Evolutionary conservation across 2,113 vertebrate species (phyloP), one percentile per base, ranked within the genome.

Genomic region (Ptychochromis oligacanthus): DNA sequence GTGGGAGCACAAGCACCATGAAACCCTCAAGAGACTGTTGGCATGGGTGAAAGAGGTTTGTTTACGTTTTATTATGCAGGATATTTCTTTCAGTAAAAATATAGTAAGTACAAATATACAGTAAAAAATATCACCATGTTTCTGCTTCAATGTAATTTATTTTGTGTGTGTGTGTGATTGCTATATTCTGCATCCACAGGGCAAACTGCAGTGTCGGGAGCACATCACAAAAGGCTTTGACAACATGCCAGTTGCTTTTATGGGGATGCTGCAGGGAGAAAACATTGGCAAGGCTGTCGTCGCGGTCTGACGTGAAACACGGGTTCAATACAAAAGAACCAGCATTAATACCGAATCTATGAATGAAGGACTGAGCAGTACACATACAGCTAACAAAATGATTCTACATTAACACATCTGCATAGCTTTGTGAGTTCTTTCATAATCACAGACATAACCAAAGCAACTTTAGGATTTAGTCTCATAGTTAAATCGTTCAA

Each of bases 211-310:
- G 86, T 95, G 4, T 49, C 88, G 57, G 0, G 97, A 98, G 89
- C 84, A 97, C 2, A 0, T 97, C 80, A 97, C 93, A 7, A 91
- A 95, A 87, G 97, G 97, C 83, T 98, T 98, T 94, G 96, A 97
- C 59, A 97, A 97, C 65, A 97, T 97, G 96, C 97, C 97, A 2
- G 64, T 76, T 75, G 97, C 97, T 46, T 99, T 98, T 70, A 97
- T 98, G 85, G 96, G 96, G 84, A 88, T 98, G 94, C 86, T 98
- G 86, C 95, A 89, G 79, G 97, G 97, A 88, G 95, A 97, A 20
- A 98, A 98, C 90, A 10, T 89, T 58, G 97, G 97, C 78, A 99
- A 98, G 94, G 93, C 97, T 1, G 1, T 98, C 28, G 75, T 99
- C 62, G 95, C 96, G 77, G 94, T 89, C 9, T 98, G 86, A 97